A percentile compares a stretch with the other conserved stretches of the same genome.
Conservation (phyloP, 2,113 vertebrate genomes). For the Notiomystis cincta region DNA sequence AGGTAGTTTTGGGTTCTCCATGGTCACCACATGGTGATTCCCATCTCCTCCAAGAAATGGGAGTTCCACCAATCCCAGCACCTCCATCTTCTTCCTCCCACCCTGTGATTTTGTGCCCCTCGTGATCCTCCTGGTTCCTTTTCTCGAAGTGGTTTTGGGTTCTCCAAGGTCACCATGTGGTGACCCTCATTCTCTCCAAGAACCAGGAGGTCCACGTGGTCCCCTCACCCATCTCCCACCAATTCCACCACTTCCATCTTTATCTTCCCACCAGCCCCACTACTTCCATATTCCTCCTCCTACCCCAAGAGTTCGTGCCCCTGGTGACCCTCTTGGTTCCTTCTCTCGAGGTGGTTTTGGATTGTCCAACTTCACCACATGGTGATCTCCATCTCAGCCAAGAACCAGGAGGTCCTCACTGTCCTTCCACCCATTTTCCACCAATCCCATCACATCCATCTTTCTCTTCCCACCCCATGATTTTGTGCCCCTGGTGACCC, state of each 20-base stretch:
- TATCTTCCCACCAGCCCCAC: background rate
- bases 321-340: background rate
- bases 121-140: background rate
- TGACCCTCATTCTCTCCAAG: background rate
- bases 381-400: background rate
- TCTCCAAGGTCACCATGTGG: background rate
- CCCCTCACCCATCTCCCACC: background rate
- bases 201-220: background rate
- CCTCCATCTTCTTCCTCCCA: background rate
- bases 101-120: fast-evolving
- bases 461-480: background rate
- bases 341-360: background rate
- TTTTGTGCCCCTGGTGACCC: fast-evolving
- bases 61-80: background rate
- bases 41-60: background rate
- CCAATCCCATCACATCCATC: background rate
- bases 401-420: background rate
- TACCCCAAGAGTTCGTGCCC: background rate
- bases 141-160: background rate
- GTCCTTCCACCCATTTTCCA: background rate
- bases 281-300: background rate
- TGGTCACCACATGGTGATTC: background rate
- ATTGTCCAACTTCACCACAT: fast-evolving
- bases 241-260: too few species aligned
- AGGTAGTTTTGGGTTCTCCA: background rate